Conservation (phyloP, 1,140 invertebrate genomes). For the Papilio dardanus region DNA sequence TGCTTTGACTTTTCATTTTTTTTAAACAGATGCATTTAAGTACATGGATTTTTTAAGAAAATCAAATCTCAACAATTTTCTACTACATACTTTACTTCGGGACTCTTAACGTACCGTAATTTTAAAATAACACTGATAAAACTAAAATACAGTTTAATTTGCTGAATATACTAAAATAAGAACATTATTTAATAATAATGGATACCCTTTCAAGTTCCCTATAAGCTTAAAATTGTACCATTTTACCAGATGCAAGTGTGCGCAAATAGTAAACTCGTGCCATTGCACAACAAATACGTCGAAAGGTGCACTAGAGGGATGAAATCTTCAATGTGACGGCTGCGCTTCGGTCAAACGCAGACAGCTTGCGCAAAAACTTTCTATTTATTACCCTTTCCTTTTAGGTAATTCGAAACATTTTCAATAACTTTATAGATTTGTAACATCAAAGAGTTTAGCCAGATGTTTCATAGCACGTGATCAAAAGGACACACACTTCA, state of each 20-base stretch:
- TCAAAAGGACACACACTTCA: background rate
- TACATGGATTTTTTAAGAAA: background rate
- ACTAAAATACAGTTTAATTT: no score
- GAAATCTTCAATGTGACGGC: constrained; percentile 40
- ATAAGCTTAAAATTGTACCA: background rate
- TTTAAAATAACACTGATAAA: no score
- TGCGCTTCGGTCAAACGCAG: constrained; percentile 48
- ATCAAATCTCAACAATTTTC: background rate
- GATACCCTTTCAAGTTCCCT: background rate
- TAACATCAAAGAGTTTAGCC: constrained; percentile 40
- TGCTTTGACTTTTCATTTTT: background rate
- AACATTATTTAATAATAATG: no score
- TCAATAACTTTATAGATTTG: constrained; percentile 42
- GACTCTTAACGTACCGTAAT: background rate
- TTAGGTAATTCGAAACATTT: constrained; percentile 55
- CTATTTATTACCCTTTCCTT: constrained; percentile 61
- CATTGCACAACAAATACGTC: constrained; percentile 46
- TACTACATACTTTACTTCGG: background rate
- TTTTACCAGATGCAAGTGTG: constrained; percentile 4
- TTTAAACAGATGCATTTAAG: no score
- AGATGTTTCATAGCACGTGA: background rate
- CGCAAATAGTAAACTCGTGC: constrained; percentile 42
- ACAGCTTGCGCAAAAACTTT: constrained; percentile 67
- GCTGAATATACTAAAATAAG: no score
- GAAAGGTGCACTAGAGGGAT: constrained; percentile 42